Evolutionary conservation across 2,797 vertebrate genomes (phyloP).

Genomic region (Coccyzus lansbergi): DNA sequence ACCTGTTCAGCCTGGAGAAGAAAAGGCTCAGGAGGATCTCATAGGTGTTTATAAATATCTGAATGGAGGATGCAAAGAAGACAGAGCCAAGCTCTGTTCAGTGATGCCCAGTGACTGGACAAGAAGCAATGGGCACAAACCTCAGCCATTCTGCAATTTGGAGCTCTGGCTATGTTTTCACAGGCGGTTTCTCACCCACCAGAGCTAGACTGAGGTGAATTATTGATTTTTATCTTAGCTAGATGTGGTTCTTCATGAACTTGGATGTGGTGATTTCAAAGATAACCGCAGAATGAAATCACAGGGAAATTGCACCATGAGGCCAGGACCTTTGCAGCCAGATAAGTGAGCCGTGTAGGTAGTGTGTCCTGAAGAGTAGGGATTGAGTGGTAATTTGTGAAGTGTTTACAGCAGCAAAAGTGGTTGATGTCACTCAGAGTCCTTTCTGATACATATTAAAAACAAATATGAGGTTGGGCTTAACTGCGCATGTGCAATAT

Average conservation of each 20-base stretch:
- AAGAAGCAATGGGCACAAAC: neutral
- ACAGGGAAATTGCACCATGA: neutral
- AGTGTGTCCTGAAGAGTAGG: neutral
- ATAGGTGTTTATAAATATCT: too few species aligned
- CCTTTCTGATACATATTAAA: neutral
- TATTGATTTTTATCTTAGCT: neutral
- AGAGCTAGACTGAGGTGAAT: neutral
- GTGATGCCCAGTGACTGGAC: neutral
- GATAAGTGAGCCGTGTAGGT: neutral
- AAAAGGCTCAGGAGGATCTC: neutral
- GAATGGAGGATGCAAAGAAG: neutral
- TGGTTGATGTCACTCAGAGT: neutral
- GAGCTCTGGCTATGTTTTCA: neutral
- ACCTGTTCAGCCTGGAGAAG: neutral
- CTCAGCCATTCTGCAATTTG: neutral
- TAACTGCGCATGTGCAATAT: neutral
- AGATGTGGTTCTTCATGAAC: neutral
- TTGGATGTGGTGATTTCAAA: neutral
- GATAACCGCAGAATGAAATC: neutral
- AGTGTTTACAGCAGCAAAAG: neutral
- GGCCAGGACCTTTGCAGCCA: neutral
- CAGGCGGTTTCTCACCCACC: neutral
- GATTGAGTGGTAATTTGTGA: neutral
- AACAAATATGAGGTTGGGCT: neutral
- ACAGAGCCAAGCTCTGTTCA: neutral